Conservation (phyloP, 2,888 invertebrate genomes). For the Caenorhabditis sp. region DNA sequence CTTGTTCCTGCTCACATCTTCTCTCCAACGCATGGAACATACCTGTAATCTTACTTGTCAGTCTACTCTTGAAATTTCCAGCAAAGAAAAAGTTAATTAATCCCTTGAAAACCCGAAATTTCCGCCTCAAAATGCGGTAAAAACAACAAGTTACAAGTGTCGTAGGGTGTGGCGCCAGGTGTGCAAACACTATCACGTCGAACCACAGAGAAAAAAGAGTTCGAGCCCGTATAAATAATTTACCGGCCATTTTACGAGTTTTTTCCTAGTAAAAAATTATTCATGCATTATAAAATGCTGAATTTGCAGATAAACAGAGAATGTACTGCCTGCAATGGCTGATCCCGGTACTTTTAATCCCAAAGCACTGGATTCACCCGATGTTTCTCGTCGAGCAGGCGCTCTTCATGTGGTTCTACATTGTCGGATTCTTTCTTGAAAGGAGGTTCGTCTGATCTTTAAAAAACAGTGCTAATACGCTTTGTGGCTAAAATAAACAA, state of each 20-base stretch:
- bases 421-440: conserved; percentile 96
- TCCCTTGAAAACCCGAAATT: too few relatives aligned
- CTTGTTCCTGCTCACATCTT: conserved; percentile 5
- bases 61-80: too few relatives aligned
- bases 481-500: too few relatives aligned
- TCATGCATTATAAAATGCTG: not conserved
- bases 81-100: too few relatives aligned
- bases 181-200: conserved; percentile 18
- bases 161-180: not conserved
- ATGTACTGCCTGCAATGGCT: conserved; percentile 99
- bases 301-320: conserved; percentile 51
- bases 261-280: too few relatives aligned
- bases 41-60: too few relatives aligned
- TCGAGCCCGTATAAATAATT: not conserved
- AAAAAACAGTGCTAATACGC: too few relatives aligned
- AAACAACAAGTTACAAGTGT: not conserved
- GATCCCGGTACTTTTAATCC: conserved; percentile 95
- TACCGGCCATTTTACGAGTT: not conserved
- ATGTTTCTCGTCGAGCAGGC: conserved; percentile 92
- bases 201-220: not conserved
- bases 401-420: conserved; percentile 95
- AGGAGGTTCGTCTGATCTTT: conserved; percentile 81
- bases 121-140: not conserved
- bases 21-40: conserved; percentile 13
- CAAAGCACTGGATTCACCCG: conserved; percentile 93